These are phyloP conservation scores for Hanleya hanleyi DNA, from an alignment of 2,888 invertebrate species.

Conservation along the genomic window DNA sequence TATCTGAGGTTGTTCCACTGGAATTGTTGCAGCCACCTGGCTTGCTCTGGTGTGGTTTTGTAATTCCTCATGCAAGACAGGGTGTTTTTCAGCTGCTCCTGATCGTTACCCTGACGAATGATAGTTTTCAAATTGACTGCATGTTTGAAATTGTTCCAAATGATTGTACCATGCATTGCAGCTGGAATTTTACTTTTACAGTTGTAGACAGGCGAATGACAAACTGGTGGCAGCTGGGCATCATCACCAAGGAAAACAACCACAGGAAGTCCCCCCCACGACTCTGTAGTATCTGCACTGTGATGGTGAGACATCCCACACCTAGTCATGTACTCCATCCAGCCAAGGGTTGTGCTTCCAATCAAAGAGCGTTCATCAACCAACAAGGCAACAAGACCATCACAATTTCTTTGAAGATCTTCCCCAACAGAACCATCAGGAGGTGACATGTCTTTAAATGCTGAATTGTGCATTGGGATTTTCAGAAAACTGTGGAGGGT, in stretches of 20 bases:
- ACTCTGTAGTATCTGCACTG: not conserved
- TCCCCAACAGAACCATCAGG: slow-evolving; percentile 30
- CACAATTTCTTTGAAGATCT: slow-evolving; percentile 32
- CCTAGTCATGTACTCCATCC: slow-evolving; percentile 30
- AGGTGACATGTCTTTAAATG: slow-evolving; percentile 32
- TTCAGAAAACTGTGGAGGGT: slow-evolving; percentile 41
- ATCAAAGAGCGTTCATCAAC: slow-evolving; percentile 38
- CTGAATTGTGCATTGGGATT: slow-evolving; percentile 33
- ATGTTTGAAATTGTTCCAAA: not conserved
- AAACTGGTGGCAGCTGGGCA: too few species aligned
- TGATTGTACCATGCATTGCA: not conserved
- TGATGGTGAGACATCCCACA: slow-evolving; percentile 17
- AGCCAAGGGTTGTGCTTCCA: slow-evolving; percentile 27
- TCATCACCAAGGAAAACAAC: slow-evolving; percentile 42
- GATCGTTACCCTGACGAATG: not conserved
- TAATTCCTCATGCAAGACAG: not conserved
- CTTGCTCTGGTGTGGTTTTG: too few species aligned
- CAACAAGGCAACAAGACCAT: slow-evolving; percentile 30
- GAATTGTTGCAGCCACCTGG: not conserved
- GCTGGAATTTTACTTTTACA: not conserved
- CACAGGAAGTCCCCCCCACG: slow-evolving; percentile 43
- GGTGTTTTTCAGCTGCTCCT: not conserved
- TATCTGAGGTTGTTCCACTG: not conserved
- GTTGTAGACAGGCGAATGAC: not conserved
- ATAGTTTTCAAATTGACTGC: not conserved